phyloP scores from a whole-genome alignment of 2,113 vertebrate genomes.

The Pseudopipra pipra region DNA sequence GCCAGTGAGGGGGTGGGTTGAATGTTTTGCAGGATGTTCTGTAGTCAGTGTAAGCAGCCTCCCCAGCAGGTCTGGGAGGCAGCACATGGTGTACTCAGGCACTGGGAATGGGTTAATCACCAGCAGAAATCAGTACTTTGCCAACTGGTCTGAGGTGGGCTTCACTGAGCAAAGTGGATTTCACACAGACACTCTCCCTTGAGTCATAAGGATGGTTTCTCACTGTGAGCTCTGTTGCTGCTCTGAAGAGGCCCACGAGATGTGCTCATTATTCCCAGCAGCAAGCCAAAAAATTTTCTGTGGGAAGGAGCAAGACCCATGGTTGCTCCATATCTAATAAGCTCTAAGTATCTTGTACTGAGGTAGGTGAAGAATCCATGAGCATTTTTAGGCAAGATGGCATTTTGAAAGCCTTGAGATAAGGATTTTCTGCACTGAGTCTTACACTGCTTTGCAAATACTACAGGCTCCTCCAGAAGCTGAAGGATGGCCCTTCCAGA shows the following conservation, averaged over 20 bases:
- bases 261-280: not conserved
- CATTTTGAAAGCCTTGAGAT: not conserved
- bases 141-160: not conserved
- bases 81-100: accelerated
- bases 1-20: not conserved
- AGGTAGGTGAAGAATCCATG: not conserved
- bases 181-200: not conserved
- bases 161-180: accelerated
- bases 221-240: not conserved
- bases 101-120: not conserved
- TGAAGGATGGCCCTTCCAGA: not conserved
- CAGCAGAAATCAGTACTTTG: not conserved
- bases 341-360: not conserved
- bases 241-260: not conserved
- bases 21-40: not conserved
- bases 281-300: not conserved
- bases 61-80: not conserved
- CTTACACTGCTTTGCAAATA: not conserved
- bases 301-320: not conserved
- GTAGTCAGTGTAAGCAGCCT: not conserved
- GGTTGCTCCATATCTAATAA: not conserved
- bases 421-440: accelerated
- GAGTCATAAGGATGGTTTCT: not conserved
- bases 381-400: not conserved
- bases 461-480: not conserved